These are phyloP conservation scores for Protomyctophum bolini DNA, from an alignment of 2,113 vertebrate species.

Conservation along the genomic window DNA sequence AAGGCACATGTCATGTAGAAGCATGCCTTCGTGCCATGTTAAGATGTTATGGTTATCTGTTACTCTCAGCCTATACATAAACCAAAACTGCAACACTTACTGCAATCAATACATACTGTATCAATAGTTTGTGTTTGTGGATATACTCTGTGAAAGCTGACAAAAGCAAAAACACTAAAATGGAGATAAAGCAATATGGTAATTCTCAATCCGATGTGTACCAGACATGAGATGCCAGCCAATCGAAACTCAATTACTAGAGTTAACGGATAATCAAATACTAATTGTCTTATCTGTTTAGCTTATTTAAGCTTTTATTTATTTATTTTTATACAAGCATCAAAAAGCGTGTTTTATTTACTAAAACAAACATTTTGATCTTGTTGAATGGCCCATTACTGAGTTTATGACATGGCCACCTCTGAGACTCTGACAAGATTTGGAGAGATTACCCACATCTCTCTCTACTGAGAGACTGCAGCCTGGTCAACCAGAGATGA, in stretches of 20 bases:
- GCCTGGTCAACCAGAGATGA: constrained; percentile 35
- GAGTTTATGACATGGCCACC: constrained; percentile 5
- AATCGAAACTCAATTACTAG: constrained; percentile 43
- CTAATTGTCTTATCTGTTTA: constrained; percentile 33
- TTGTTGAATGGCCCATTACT: not conserved
- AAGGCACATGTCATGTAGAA: too few relatives aligned
- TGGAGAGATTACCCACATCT: constrained; percentile 17
- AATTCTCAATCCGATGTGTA: constrained; percentile 26
- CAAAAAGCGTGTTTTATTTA: not conserved
- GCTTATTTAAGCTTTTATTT: constrained; percentile 2
- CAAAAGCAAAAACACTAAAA: constrained; percentile 23
- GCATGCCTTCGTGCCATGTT: too few relatives aligned
- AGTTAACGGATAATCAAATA: constrained; percentile 13
- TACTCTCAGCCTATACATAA: not conserved
- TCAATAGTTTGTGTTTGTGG: not conserved
- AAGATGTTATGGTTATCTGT: not conserved
- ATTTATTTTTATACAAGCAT: too few relatives aligned
- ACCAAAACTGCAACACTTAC: not conserved
- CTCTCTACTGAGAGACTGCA: constrained; percentile 17
- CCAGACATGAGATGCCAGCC: constrained; percentile 15
- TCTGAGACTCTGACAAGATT: constrained; percentile 19
- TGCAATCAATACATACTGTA: constrained; percentile 1
- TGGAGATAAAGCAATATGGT: constrained; percentile 46
- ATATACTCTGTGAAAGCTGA: constrained; percentile 31
- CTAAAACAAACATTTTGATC: not conserved